Percentiles rank a stretch among this genome's conserved stretches.
Conservation (phyloP, 2,797 vertebrate genomes). For the Phrynocephalus vlangalii region DNA sequence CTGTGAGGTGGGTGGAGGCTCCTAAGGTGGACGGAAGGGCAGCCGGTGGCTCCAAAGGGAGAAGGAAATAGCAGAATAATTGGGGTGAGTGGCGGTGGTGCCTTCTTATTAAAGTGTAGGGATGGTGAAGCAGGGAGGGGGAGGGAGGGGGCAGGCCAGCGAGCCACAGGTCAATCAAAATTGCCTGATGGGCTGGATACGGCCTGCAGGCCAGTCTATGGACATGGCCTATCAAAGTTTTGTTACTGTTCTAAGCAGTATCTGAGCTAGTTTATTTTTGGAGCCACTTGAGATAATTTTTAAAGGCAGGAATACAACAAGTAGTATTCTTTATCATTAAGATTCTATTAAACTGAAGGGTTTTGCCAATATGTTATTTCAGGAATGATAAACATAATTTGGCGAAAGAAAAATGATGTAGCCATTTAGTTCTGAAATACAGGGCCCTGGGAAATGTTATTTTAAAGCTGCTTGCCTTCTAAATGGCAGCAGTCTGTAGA, state of each 20-base stretch:
- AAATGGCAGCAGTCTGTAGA: slow-evolving; percentile 75
- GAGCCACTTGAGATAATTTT: slow-evolving; percentile 24
- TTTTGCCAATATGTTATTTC: slow-evolving; percentile 59
- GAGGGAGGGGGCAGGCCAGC: no score
- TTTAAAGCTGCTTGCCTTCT: slow-evolving; percentile 80
- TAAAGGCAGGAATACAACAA: slow-evolving; percentile 62
- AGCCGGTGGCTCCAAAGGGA: no score
- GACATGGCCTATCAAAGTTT: neutral
- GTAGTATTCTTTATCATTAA: slow-evolving; percentile 61
- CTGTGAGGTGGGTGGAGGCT: no score
- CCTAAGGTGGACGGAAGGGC: no score
- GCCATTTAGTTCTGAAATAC: slow-evolving; percentile 67
- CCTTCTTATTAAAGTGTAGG: no score
- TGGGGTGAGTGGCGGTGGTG: no score
- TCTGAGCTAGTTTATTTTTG: neutral
- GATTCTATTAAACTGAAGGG: slow-evolving; percentile 44
- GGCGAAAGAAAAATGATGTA: slow-evolving; percentile 59
- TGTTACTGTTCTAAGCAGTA: neutral
- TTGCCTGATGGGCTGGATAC: no score
- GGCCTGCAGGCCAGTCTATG: no score
- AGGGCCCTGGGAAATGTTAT: slow-evolving; percentile 75
- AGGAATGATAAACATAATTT: slow-evolving; percentile 67
- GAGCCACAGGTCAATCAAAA: no score
- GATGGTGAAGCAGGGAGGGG: no score
- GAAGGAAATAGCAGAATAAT: no score